phyloP scores from a whole-genome alignment of 2,797 vertebrate genomes.

The Toxotes lorentzi region DNA sequence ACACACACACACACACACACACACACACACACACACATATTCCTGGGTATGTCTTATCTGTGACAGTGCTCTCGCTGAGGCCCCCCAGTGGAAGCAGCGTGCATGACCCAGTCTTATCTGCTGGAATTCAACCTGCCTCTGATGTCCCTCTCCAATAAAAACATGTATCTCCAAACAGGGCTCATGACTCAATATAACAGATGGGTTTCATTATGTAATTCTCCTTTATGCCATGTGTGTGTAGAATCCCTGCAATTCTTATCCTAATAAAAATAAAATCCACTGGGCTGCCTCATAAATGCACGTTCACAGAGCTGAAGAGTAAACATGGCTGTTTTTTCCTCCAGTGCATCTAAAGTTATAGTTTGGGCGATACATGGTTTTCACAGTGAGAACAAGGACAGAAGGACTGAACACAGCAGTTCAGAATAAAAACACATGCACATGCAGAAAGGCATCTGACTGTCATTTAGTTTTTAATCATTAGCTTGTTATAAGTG shows the following conservation, averaged over 20 bases:
- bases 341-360: neutral
- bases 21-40: neutral
- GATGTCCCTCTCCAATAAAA: neutral
- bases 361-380: neutral
- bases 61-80: slow-evolving; percentile 15
- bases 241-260: neutral
- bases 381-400: neutral
- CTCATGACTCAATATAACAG: neutral
- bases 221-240: too few relatives aligned
- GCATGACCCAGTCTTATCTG: neutral
- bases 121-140: neutral
- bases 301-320: too few relatives aligned
- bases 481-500: slow-evolving; percentile 5
- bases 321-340: too few relatives aligned
- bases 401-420: neutral
- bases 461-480: neutral
- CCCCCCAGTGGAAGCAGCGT: slow-evolving; percentile 63
- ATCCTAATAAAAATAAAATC: neutral
- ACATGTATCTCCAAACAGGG: neutral
- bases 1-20: neutral
- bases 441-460: neutral
- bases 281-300: too few relatives aligned
- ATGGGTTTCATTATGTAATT: too few relatives aligned
- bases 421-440: neutral
- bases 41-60: neutral